Conservation (phyloP, 1,140 invertebrate genomes). For the Physella acuta region DNA sequence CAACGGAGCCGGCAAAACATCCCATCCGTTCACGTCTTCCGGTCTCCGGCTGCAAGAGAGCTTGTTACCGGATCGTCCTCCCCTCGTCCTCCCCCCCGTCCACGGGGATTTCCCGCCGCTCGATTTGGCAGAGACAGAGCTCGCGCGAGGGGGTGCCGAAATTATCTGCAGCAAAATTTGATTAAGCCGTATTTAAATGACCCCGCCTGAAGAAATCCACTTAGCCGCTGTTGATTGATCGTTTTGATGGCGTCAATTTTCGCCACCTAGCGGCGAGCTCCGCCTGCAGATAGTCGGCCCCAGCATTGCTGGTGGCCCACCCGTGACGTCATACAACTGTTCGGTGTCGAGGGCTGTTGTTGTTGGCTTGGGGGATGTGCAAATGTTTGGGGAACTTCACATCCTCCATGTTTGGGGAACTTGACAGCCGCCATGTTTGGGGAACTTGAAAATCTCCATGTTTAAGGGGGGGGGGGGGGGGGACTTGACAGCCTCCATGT, state of each 20-base stretch:
- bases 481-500: too few relatives aligned
- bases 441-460: too few relatives aligned
- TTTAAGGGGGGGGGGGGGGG: too few relatives aligned
- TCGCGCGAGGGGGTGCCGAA: conserved; percentile 23
- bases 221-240: conserved; percentile 28
- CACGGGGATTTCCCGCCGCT: conserved; percentile 8
- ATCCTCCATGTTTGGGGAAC: too few relatives aligned
- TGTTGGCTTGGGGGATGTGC: conserved; percentile 7
- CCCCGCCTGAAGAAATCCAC: conserved; percentile 16
- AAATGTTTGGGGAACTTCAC: conserved; percentile 19
- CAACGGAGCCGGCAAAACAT: too few relatives aligned
- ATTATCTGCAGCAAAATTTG: conserved; percentile 27
- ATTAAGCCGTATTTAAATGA: conserved; percentile 30
- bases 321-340: conserved; percentile 18
- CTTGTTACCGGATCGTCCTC: not conserved
- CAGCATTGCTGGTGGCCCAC: not conserved
- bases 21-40: too few relatives aligned
- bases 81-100: not conserved
- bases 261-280: conserved; percentile 11
- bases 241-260: conserved; percentile 18
- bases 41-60: too few relatives aligned
- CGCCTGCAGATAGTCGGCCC: not conserved
- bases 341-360: conserved; percentile 7
- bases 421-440: too few relatives aligned
- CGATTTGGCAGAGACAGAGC: conserved; percentile 16